A percentile compares a stretch with the other conserved stretches of the same genome.
Evolutionary conservation across 2,797 vertebrate species (phyloP).

Genomic region (Melanotaenia pygmaea): DNA sequence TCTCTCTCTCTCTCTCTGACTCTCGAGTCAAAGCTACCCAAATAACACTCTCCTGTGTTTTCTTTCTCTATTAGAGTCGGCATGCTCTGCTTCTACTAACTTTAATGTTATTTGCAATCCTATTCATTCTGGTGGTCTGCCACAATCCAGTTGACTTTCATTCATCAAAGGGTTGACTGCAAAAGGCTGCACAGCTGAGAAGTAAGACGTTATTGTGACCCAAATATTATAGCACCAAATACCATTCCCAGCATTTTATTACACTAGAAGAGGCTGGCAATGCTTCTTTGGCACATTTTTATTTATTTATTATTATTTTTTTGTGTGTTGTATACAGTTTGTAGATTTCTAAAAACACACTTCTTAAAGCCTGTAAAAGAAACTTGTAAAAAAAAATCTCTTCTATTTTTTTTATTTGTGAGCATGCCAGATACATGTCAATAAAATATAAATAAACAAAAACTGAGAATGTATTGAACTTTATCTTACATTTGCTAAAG

Average conservation of each 20-base stretch:
- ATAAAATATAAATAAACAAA: slow-evolving; percentile 17
- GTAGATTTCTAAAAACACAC: not conserved
- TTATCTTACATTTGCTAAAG: slow-evolving; percentile 39
- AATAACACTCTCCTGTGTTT: slow-evolving; percentile 48
- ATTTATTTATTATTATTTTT: not conserved
- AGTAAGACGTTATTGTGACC: slow-evolving; percentile 79
- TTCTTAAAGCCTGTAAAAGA: not conserved
- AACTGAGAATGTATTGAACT: slow-evolving; percentile 41
- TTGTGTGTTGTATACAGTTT: slow-evolving; percentile 11
- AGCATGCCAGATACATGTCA: not conserved
- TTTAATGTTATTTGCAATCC: slow-evolving; percentile 75
- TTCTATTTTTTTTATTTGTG: not conserved
- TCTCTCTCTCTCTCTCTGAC: not conserved
- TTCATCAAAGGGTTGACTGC: slow-evolving; percentile 82
- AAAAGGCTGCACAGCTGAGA: slow-evolving; percentile 69
- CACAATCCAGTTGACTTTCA: slow-evolving; percentile 83
- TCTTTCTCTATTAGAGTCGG: slow-evolving; percentile 69
- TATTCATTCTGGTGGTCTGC: slow-evolving; percentile 79
- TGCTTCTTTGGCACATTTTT: slow-evolving; percentile 32
- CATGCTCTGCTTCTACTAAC: slow-evolving; percentile 63
- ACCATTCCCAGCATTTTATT: slow-evolving; percentile 77
- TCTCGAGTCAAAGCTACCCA: slow-evolving; percentile 43
- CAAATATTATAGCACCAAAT: slow-evolving; percentile 78
- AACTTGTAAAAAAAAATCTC: not conserved
- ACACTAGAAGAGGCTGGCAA: slow-evolving; percentile 60